Conservation (phyloP, 2,113 vertebrate species). For the Etheostoma spectabile region DNA sequence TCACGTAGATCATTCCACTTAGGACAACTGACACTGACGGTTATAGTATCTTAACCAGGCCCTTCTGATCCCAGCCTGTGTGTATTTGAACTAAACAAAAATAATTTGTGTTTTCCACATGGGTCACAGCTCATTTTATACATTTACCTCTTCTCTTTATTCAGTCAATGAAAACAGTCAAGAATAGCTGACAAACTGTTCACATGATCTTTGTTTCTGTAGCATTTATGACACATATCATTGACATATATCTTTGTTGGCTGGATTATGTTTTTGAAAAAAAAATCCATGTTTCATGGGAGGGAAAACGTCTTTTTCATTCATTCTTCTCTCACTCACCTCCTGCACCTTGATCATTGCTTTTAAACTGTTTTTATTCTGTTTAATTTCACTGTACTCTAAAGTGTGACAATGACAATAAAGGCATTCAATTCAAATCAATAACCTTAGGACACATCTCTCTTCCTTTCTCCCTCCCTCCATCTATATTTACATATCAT, state of each 20-base stretch:
- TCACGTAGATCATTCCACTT: slow-evolving; percentile 17
- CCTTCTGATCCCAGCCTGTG: background rate
- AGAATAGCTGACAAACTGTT: slow-evolving; percentile 37
- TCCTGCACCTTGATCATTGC: too few species aligned
- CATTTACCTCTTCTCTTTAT: slow-evolving; percentile 17
- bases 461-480: background rate
- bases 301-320: slow-evolving; percentile 6
- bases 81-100: slow-evolving; percentile 27
- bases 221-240: background rate
- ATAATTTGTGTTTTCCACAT: slow-evolving; percentile 25
- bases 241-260: slow-evolving; percentile 7
- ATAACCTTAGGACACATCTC: background rate
- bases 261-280: background rate
- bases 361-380: too few species aligned
- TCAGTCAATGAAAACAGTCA: slow-evolving; percentile 29
- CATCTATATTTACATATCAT: background rate
- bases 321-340: slow-evolving; percentile 3
- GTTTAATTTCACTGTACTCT: too few species aligned
- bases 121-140: slow-evolving; percentile 16
- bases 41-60: slow-evolving; percentile 18
- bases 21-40: slow-evolving; percentile 15
- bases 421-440: too few species aligned
- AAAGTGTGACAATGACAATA: too few species aligned
- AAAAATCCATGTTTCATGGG: background rate
- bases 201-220: slow-evolving; percentile 32